Percentiles rank a stretch among this genome's conserved stretches.
Conservation (phyloP, 2,113 vertebrate genomes). For the Dolichallabes microphthalmus region DNA sequence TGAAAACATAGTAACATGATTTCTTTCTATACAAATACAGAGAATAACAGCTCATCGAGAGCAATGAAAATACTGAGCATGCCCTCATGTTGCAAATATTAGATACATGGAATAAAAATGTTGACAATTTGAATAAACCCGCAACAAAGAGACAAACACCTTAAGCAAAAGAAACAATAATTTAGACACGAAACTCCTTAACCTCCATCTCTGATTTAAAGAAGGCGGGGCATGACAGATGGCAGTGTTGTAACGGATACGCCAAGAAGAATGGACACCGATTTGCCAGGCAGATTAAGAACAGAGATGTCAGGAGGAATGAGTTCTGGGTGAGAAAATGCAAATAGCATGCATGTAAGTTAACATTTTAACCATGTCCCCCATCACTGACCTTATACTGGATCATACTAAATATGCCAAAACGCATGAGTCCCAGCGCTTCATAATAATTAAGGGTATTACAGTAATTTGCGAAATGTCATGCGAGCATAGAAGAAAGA, state of each 20-base stretch:
- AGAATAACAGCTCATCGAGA: not conserved
- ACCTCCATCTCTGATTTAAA: not conserved
- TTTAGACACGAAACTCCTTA: not conserved
- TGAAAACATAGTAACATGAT: not conserved
- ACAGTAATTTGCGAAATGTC: constrained; percentile 66
- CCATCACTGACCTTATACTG: constrained; percentile 53
- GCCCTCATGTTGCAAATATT: not conserved
- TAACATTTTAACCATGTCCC: constrained; percentile 53
- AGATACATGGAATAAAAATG: not conserved
- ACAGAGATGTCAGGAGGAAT: not conserved
- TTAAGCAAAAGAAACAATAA: not conserved
- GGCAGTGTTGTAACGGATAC: constrained; percentile 2
- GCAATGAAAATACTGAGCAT: not conserved
- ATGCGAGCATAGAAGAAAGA: constrained; percentile 53
- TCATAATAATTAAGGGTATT: constrained; percentile 70
- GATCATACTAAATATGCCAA: constrained; percentile 56
- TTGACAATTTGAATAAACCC: not conserved
- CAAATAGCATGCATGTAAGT: not conserved
- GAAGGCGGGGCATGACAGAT: not conserved
- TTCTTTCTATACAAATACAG: not conserved
- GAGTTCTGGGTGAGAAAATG: constrained; percentile 10
- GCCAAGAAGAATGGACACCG: not conserved
- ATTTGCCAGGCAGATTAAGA: not conserved
- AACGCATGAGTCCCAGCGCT: constrained; percentile 59
- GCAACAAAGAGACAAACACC: not conserved